Base-by-base conservation (phyloP, 2,888 invertebrate genomes). In the Elysia crispata region DNA sequence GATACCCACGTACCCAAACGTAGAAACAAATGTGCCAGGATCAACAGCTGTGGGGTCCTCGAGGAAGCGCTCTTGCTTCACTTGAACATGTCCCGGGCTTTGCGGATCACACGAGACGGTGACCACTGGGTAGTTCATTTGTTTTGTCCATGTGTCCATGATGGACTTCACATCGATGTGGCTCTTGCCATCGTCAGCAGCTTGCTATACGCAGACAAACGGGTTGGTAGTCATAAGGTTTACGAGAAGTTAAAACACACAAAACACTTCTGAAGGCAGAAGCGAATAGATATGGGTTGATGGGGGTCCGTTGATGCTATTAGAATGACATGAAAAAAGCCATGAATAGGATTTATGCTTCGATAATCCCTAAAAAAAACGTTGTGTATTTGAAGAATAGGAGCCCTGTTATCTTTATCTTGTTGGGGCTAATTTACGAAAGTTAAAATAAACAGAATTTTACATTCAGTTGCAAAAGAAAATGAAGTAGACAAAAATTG, bases 71-170 rank as follows among this genome's bases (percentile, higher is more conserved):
- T 86, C 83, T 82, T 90, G 90, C 20, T 86, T 89, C 89, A 91
- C 18, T 87, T 88, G 79, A 86, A 86, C 89, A 89, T 87, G 13
- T 88, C 84, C 8, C 80, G 84, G 20, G 30, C 25, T 25, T n/a
- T 15, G 78, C 11, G 81, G 77, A 1, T 83, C 84, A 1, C 80
- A 93, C 15, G 76, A 84, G 0, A 91, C 77, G 0, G 83, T 89
- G 23, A 91, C 85, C 8, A 91, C 84, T 0, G 91, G 91, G 76
- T 86, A 90, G 3, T 90, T 90, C 89, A 89, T 91, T 86, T 91
- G 91, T n/a, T 84, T 82, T 0, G 88, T 89, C 91, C 91, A 91
- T 0, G 90, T 90, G 81, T 89, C 86, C 91, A 91, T 91, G 50
- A 89, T 79, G 8, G 67, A 72, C n/a, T 82, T 85, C 1, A 91